Base-by-base conservation (phyloP, 1,140 invertebrate species). In the Arctopsyche grandis region DNA sequence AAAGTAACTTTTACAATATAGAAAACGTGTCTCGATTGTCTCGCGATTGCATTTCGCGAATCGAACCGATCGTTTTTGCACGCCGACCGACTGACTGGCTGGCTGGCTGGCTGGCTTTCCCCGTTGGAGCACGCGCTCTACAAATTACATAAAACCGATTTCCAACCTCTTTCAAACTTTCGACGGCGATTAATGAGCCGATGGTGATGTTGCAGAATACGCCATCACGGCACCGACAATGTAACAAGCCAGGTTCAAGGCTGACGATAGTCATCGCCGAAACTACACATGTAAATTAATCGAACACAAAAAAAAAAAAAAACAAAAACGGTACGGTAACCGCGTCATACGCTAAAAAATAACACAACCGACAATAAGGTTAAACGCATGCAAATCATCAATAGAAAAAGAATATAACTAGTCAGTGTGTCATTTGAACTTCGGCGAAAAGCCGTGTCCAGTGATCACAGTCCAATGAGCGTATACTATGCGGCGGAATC, bases 141-240 rank as follows among this genome's bases (percentile, higher is more conserved):
- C 21, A 19, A 44, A 71, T 71, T 71, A 46, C 43, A 24, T 71
- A 71, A 44, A 69, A 71, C n/a, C 38, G 38, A 44, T 66, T 29
- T 22, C 24, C 60, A 38, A 24, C 19, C 19, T 24, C 69, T 52
- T 69, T 69, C 22, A 29, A 22, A 16, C 38, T 19, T 21, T 24
- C n/a, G 43, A 46, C 29, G n/a, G n/a, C 38, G 38, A 52, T 71
- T 46, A 44, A 52, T 52, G 14, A 71, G 12, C 38, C 7, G 16
- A 19, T 38, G 16, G 22, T 46, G 38, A 71, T 21, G 5, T 24
- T 21, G 69, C 69, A 19, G 69, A 71, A 71, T 44, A 52, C 16
- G 19, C 5, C 21, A 22, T n/a, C 14, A 58, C 1, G 52, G n/a
- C n/a, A n/a, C 52, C 52, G 10, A 21, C 60, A 29, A 12, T 21